Evolutionary conservation across 2,797 vertebrate species (phyloP).

Genomic region (Tadarida brasiliensis): DNA sequence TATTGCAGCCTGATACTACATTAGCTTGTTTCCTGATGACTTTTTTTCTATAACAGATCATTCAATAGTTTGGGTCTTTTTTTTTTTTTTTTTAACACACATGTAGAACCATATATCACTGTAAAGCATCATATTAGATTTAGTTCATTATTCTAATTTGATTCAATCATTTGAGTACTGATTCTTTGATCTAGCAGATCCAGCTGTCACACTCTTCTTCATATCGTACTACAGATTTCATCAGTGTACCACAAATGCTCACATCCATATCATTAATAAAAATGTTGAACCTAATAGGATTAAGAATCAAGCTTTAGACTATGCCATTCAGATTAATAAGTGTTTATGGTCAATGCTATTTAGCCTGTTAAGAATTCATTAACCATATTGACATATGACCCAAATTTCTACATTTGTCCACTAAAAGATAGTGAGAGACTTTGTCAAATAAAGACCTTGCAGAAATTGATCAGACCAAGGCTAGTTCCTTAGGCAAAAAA

Average conservation of each 20-base stretch:
- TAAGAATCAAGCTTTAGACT: not conserved
- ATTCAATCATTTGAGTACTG: not conserved
- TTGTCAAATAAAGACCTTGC: not conserved
- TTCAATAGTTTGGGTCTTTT: conserved; percentile 23
- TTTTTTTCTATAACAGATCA: not conserved
- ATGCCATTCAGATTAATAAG: not conserved
- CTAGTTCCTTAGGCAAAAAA: not conserved
- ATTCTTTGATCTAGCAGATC: conserved; percentile 27
- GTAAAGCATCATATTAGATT: not conserved
- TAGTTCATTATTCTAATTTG: conserved; percentile 49
- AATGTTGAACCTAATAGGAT: not conserved
- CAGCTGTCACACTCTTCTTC: not conserved
- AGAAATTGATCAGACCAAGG: not conserved
- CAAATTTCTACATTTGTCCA: not conserved
- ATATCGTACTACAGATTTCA: not conserved
- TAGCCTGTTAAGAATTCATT: conserved; percentile 28
- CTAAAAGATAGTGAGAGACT: not conserved
- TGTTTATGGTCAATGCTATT: not conserved
- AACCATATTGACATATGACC: not conserved
- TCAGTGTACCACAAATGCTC: not conserved
- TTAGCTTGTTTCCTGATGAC: not conserved
- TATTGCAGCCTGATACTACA: not conserved
- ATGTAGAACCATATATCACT: not conserved
- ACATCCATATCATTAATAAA: conserved; percentile 28
- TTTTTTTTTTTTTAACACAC: not conserved